Conservation (phyloP, 2,888 invertebrate genomes). For the Choristoneura rosaceana region DNA sequence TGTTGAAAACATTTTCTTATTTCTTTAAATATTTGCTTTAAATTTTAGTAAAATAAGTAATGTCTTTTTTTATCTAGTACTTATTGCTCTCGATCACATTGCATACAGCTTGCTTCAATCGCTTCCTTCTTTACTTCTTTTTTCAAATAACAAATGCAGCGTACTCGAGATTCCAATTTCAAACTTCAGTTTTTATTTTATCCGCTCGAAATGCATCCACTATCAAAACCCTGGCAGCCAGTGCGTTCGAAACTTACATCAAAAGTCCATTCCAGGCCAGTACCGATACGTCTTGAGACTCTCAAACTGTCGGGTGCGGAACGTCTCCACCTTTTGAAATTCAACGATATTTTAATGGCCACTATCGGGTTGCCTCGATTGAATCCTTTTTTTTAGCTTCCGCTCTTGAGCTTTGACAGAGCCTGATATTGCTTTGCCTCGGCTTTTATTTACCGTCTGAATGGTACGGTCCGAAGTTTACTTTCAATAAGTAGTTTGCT, state of each 20-base stretch:
- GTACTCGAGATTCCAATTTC: constrained; percentile 37
- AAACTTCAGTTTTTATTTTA: constrained; percentile 39
- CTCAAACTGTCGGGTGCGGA: constrained; percentile 62
- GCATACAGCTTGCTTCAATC: neutral
- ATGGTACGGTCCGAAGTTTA: constrained; percentile 54
- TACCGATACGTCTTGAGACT: constrained; percentile 69
- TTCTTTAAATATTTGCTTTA: neutral
- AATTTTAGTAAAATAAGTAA: too few species aligned
- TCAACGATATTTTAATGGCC: constrained; percentile 84
- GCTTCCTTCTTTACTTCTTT: neutral
- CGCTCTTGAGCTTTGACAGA: constrained; percentile 56
- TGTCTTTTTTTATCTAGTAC: too few species aligned
- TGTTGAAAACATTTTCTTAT: neutral
- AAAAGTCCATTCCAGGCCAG: constrained; percentile 75
- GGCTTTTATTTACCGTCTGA: constrained; percentile 71
- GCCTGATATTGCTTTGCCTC: constrained; percentile 71
- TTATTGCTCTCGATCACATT: neutral
- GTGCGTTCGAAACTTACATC: constrained; percentile 70
- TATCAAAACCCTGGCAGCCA: constrained; percentile 46
- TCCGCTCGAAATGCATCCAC: constrained; percentile 47
- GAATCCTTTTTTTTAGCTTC: constrained; percentile 65
- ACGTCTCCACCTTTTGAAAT: constrained; percentile 76
- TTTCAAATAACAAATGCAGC: constrained; percentile 9
- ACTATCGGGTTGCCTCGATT: constrained; percentile 74
- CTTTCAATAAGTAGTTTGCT: constrained; percentile 51